A percentile compares a stretch with the other conserved stretches of the same genome.
Evolutionary conservation across 2,888 invertebrate genomes (phyloP).

Genomic region (Zygogramma bicolorata): DNA sequence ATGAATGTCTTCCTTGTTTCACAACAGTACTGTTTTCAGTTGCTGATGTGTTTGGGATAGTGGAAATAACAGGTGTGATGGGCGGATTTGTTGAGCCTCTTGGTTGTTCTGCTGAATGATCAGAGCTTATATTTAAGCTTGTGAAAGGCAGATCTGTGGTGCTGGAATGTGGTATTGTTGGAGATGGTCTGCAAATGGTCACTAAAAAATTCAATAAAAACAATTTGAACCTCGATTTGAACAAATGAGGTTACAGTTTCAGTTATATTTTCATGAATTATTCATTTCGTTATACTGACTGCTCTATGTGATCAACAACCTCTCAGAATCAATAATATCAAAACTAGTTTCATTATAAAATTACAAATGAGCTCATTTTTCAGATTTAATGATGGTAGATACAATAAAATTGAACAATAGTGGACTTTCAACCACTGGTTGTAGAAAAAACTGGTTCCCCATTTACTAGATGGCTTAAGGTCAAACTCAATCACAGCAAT

Average conservation of each 20-base stretch:
- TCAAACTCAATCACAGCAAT: not conserved
- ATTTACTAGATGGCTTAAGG: not conserved
- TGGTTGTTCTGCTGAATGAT: constrained; percentile 44
- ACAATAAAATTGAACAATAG: too few species aligned
- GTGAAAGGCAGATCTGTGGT: constrained; percentile 39
- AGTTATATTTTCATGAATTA: too few species aligned
- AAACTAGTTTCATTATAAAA: too few species aligned
- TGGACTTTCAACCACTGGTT: not conserved
- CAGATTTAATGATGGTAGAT: too few species aligned
- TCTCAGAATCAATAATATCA: too few species aligned
- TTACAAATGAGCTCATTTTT: too few species aligned
- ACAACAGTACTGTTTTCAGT: constrained; percentile 34
- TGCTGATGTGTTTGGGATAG: constrained; percentile 31
- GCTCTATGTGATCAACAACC: too few species aligned
- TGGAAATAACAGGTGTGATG: constrained; percentile 43
- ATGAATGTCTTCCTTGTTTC: constrained; percentile 44
- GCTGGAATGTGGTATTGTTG: constrained; percentile 50
- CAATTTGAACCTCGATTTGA: not conserved
- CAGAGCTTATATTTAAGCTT: constrained; percentile 37
- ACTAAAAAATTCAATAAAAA: constrained; percentile 47
- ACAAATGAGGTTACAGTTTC: not conserved
- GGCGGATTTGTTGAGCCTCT: constrained; percentile 52
- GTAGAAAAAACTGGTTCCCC: not conserved
- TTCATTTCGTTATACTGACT: too few species aligned
- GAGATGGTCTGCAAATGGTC: constrained; percentile 43